Evolutionary conservation across 2,113 vertebrate genomes (phyloP), one percentile per base, ranked within the genome.

Genomic region (Stegastes partitus): DNA sequence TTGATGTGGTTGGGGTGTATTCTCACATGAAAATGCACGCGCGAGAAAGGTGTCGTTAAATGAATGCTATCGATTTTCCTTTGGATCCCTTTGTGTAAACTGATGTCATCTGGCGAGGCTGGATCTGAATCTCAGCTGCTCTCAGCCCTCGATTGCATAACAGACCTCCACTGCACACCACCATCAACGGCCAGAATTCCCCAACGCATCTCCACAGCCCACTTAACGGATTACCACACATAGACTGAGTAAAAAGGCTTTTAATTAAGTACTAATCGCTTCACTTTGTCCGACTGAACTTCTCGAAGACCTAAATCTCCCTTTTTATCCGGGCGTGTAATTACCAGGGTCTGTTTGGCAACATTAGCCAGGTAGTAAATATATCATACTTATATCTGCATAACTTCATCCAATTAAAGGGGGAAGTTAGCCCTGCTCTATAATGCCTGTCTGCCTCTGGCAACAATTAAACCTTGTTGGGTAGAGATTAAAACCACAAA

Each of bases 231-330:
- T 91, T 90, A 91, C 70, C 58, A 74, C 89, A 74, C 70, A 56
- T 34, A 51, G 31, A 79, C 76, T 75, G 65, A 44, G 74, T 77
- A 68, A 77, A 85, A 88, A 91, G 82, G 62, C 34, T 86, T 88
- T 91, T 92, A 93, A 92, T 91, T 81, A 88, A 83, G 50, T 23
- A 26, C 71, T 93, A 90, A 91, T 90, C 76, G 19, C 80, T 79
- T 77, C 77, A 82, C 73, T 90, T 86, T 87, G 88, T 88, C 81
- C 81, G 65, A 65, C 44, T 76, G 71, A 77, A 85, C 73, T 66
- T 85, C 26, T 47, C 49, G 22, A 44, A 73, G 80, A 88, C 82
- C 61, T 78, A 83, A 85, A 85, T 87, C 85, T 85, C 69, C 68
- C 19, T 79, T 74, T 88, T 84, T 82, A 87, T 82, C 82, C 73